phyloP scores from a whole-genome alignment of 2,797 vertebrate genomes.

The Aselliscus stoliczkanus region DNA sequence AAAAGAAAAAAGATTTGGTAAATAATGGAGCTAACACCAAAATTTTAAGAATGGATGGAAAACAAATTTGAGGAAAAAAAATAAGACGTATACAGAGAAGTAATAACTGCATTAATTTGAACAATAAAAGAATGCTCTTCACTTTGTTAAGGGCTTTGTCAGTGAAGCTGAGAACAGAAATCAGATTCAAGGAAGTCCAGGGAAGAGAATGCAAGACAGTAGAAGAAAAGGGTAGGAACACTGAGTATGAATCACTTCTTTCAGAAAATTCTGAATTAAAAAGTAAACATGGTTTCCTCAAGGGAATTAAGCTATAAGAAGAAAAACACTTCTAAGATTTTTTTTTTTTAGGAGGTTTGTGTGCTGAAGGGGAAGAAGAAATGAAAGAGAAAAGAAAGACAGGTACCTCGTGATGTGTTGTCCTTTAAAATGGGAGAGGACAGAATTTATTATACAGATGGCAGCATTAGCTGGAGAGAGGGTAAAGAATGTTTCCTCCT shows the following conservation, averaged over 20 bases:
- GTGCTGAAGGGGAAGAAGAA: background rate
- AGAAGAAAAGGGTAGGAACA: background rate
- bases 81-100: background rate
- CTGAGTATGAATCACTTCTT: background rate
- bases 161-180: background rate
- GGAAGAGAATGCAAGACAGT: background rate
- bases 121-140: background rate
- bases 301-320: background rate
- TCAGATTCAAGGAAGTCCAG: background rate
- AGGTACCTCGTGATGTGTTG: background rate
- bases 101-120: background rate
- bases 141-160: background rate
- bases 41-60: background rate
- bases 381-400: background rate
- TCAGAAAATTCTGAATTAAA: background rate
- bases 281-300: background rate
- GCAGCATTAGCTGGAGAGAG: background rate
- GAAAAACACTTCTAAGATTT: background rate
- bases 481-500: background rate
- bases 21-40: background rate
- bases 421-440: background rate
- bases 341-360: background rate
- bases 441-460: background rate
- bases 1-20: background rate
- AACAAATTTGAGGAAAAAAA: background rate